A percentile compares a stretch with the other conserved stretches of the same genome.
These are phyloP conservation scores for Spatula clypeata DNA, from an alignment of 2,797 vertebrate species.

Conservation along the genomic window DNA sequence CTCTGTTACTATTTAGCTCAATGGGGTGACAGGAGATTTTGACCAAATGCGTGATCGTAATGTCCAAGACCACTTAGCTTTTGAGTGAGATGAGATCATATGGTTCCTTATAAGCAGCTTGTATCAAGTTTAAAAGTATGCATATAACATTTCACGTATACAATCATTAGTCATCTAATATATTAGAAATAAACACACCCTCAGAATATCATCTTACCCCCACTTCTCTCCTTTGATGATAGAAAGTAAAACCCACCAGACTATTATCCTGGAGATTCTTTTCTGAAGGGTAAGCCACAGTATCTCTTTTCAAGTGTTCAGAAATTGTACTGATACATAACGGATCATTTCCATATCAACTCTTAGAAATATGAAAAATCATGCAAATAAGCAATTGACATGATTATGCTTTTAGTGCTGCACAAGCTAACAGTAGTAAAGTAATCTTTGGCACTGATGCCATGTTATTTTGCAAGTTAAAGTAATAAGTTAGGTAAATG, in stretches of 20 bases:
- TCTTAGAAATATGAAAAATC: neutral
- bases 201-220: neutral
- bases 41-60: neutral
- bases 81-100: neutral
- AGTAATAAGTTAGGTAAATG: neutral
- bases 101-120: constrained; percentile 30
- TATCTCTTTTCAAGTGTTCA: neutral
- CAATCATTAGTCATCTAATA: neutral
- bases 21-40: constrained; percentile 1
- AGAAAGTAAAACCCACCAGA: neutral
- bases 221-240: neutral
- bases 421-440: neutral
- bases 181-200: neutral
- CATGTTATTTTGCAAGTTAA: neutral
- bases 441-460: neutral
- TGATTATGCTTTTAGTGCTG: neutral
- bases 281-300: neutral
- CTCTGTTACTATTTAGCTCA: constrained; percentile 2
- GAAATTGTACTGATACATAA: neutral
- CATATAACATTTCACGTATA: neutral
- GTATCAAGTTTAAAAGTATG: constrained; percentile 9
- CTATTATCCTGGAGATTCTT: neutral
- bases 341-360: neutral
- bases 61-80: constrained; percentile 14
- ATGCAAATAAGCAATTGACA: neutral